Evolutionary conservation across 1,140 invertebrate species (phyloP), one percentile per base, ranked within the genome.

Genomic region (Orius laevigatus): DNA sequence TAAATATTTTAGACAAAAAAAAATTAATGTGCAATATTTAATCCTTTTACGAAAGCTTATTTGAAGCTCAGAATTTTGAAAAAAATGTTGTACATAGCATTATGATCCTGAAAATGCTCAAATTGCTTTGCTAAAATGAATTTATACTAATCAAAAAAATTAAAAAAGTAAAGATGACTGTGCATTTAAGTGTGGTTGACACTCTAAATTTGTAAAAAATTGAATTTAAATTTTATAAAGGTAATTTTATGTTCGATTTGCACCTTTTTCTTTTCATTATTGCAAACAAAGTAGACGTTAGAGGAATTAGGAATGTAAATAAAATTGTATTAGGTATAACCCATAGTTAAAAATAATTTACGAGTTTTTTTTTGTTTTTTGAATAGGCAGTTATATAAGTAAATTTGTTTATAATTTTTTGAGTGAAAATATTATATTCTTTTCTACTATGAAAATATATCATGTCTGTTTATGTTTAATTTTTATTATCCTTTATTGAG

Each of bases 21-120:
- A 39, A 48, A 33, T 39, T 32, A 35, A 36, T 19, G 18, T 43
- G 18, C 3, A 12, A 44, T 2, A 5, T 15, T 44, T 41, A 44
- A 25, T 44, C 42, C 32, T 44, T n/a, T n/a, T n/a, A n/a, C 6
- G 2, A 46, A 11, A 46, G 45, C 45, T 46, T 46, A 34, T 33
- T 11, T n/a, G 9, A 46, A 46, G 45, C 45, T 46, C 45, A 50
- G 8, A 8, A 19, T 5, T 11, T 32, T 20, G 15, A n/a, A 25
- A 14, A 43, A 31, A 42, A 12, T 41, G 35, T 49, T 20, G 4
- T 14, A 43, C 20, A n/a, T 42, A 43, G 14, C 32, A 15, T 50
- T 35, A 40, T 35, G 41, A 50, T 45, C 49, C 49, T 50, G 49
- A 50, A 50, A 50, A 50, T 50, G 49, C 49, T 50, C 49, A 50